Evolutionary conservation across 2,113 vertebrate species (phyloP).

Genomic region (Axis porcinus): DNA sequence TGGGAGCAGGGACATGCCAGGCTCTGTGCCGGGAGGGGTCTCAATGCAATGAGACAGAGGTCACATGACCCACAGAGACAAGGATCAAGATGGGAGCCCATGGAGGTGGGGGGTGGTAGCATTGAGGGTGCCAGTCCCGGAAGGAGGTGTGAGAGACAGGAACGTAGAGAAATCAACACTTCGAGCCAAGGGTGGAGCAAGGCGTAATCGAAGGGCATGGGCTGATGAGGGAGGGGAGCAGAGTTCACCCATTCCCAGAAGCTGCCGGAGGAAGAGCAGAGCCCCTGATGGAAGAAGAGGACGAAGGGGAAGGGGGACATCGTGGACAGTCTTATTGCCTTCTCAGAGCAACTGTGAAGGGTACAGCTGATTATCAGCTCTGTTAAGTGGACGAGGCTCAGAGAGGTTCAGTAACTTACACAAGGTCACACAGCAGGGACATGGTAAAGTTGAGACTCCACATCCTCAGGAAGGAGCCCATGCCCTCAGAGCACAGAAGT

Average conservation of each 20-base stretch:
- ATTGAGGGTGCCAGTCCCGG: not conserved
- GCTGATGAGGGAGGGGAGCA: not conserved
- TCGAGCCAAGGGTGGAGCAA: not conserved
- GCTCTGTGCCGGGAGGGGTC: not conserved
- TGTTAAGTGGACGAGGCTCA: not conserved
- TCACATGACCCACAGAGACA: not conserved
- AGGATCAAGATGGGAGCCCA: accelerated
- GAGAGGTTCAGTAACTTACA: not conserved
- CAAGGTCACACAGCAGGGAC: not conserved
- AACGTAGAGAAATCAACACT: not conserved
- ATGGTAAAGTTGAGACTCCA: not conserved
- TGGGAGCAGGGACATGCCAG: not conserved
- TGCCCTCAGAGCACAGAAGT: not conserved
- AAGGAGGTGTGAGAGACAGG: not conserved
- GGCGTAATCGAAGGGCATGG: accelerated
- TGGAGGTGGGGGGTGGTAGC: accelerated
- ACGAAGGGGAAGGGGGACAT: not conserved
- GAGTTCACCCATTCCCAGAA: not conserved
- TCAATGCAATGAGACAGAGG: accelerated
- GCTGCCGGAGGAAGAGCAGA: not conserved
- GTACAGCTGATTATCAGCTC: not conserved
- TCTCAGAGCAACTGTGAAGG: not conserved
- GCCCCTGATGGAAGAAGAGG: not conserved
- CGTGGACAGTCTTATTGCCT: not conserved
- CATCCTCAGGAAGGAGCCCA: not conserved